A percentile compares a stretch with the other conserved stretches of the same genome.
phyloP scores from a whole-genome alignment of 2,797 vertebrate species.

The Halcyon badia region DNA sequence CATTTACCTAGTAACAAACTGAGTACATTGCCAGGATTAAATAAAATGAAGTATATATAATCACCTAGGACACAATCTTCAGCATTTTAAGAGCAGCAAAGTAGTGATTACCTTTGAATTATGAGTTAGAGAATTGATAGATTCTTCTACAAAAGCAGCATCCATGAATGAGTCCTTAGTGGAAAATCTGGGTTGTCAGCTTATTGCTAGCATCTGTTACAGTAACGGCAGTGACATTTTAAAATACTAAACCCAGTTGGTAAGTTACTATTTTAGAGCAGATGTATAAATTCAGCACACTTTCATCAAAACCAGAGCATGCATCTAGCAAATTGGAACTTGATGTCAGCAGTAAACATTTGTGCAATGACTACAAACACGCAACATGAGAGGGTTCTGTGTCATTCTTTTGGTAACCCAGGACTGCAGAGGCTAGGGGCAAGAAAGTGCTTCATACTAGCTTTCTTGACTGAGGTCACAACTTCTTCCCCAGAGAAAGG shows the following conservation, averaged over 20 bases:
- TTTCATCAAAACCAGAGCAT: conserved; percentile 16
- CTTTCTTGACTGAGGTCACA: neutral
- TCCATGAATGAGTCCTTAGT: neutral
- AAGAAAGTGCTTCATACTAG: neutral
- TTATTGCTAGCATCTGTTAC: conserved; percentile 4
- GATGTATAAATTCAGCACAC: conserved; percentile 36
- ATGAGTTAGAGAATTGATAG: neutral
- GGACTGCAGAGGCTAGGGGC: neutral
- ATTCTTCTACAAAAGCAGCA: conserved; percentile 15
- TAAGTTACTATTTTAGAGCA: conserved; percentile 25
- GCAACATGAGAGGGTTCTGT: neutral
- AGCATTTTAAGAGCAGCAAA: neutral
- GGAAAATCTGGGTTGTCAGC: conserved; percentile 31
- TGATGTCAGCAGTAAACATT: neutral
- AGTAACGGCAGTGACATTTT: conserved; percentile 30
- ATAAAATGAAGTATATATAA: neutral
- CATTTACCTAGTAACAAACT: neutral
- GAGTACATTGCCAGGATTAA: neutral
- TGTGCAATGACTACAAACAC: neutral
- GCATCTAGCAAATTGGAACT: neutral
- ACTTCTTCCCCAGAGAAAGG: neutral
- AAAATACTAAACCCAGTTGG: neutral
- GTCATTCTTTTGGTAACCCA: neutral
- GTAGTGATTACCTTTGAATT: neutral
- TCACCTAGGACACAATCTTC: neutral